phyloP scores from a whole-genome alignment of 1,140 invertebrate genomes.

The Acromyrmex heyeri region DNA sequence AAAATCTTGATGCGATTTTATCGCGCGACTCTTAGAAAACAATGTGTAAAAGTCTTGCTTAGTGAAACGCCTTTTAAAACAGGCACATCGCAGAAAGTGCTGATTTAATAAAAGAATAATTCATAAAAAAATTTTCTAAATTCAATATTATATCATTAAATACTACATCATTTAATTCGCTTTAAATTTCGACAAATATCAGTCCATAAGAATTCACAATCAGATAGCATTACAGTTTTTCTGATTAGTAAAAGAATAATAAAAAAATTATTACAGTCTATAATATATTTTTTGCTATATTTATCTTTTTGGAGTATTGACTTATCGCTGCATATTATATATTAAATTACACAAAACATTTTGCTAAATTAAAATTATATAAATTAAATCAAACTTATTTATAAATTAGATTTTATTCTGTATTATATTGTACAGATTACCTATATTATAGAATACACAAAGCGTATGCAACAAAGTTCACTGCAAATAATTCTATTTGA shows the following conservation, averaged over 20 bases:
- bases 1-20: not conserved
- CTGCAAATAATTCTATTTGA: not conserved
- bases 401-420: not conserved
- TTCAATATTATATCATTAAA: constrained; percentile 1
- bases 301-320: not conserved
- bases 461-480: not conserved
- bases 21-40: not conserved
- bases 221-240: not conserved
- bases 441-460: not conserved
- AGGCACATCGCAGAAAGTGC: not conserved
- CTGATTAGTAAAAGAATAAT: not conserved
- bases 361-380: constrained; percentile 13
- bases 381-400: not conserved
- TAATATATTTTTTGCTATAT: not conserved
- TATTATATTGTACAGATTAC: not conserved
- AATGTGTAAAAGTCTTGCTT: not conserved
- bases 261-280: not conserved
- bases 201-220: not conserved
- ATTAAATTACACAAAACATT: not conserved
- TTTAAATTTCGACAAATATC: not conserved
- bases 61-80: not conserved
- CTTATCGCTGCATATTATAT: no score
- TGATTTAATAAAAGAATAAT: not conserved
- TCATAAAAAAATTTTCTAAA: constrained; percentile 4
- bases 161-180: not conserved